phyloP scores from a whole-genome alignment of 2,888 invertebrate genomes.

The Sisyra nigra region DNA sequence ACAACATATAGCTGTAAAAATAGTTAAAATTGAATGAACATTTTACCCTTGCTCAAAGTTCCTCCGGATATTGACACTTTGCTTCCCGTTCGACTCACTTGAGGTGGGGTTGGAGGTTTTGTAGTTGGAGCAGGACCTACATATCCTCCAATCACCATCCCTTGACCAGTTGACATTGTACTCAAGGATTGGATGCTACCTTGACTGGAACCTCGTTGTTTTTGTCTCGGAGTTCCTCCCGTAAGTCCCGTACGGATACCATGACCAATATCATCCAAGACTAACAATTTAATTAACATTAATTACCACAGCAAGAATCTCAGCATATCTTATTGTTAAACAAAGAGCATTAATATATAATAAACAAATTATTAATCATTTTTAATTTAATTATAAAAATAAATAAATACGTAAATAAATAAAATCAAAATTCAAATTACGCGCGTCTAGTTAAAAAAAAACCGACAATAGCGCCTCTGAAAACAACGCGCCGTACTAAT shows the following conservation, averaged over 20 bases:
- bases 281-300: conserved; percentile 22
- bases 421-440: too few relatives aligned
- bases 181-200: conserved; percentile 35
- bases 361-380: too few relatives aligned
- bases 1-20: neutral
- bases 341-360: too few relatives aligned
- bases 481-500: too few relatives aligned
- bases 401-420: too few relatives aligned
- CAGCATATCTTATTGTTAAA: too few relatives aligned
- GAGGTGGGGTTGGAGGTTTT: conserved; percentile 91
- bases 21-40: neutral
- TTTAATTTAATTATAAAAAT: too few relatives aligned
- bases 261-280: conserved; percentile 91
- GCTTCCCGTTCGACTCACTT: conserved; percentile 42
- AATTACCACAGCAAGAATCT: too few relatives aligned
- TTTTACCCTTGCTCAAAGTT: conserved; percentile 46
- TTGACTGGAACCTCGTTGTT: conserved; percentile 57
- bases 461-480: too few relatives aligned
- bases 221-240: conserved; percentile 50
- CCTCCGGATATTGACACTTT: conserved; percentile 26
- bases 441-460: too few relatives aligned
- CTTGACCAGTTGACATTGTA: conserved; percentile 26
- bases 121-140: conserved; percentile 83
- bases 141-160: conserved; percentile 21
- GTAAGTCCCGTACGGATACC: conserved; percentile 53